phyloP scores from a whole-genome alignment of 2,113 vertebrate genomes.

The Eclectus roratus region DNA sequence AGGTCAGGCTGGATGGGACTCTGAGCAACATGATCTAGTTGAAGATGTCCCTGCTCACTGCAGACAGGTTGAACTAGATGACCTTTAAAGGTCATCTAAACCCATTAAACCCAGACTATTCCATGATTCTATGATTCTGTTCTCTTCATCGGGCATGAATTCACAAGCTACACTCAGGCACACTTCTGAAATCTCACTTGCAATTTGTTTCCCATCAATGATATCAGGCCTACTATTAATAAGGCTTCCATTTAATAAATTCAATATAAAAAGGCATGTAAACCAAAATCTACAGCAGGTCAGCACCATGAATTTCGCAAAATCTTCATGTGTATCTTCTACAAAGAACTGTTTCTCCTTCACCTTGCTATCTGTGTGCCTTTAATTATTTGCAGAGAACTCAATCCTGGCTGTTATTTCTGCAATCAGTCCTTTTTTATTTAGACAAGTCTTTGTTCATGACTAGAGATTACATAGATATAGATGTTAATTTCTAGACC shows the following conservation, averaged over 20 bases:
- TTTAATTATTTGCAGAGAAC: neutral
- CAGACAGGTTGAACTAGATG: neutral
- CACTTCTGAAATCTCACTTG: neutral
- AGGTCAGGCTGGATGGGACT: neutral
- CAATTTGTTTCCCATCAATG: neutral
- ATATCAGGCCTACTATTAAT: neutral
- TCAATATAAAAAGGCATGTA: neutral
- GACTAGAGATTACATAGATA: neutral
- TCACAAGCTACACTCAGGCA: neutral
- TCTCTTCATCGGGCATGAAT: neutral
- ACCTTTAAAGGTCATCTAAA: neutral
- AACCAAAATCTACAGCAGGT: neutral
- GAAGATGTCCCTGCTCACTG: neutral
- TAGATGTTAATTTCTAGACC: neutral
- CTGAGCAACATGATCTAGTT: neutral
- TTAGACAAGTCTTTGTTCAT: neutral
- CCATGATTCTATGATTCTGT: neutral
- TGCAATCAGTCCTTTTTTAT: neutral
- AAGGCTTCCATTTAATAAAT: neutral
- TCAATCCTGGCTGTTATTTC: neutral
- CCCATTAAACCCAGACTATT: neutral
- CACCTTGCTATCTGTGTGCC: neutral
- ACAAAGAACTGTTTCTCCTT: neutral
- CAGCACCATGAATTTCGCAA: neutral
- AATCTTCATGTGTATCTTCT: fast-evolving